phyloP scores from a whole-genome alignment of 2,888 invertebrate species.

The Lutraria lutraria region DNA sequence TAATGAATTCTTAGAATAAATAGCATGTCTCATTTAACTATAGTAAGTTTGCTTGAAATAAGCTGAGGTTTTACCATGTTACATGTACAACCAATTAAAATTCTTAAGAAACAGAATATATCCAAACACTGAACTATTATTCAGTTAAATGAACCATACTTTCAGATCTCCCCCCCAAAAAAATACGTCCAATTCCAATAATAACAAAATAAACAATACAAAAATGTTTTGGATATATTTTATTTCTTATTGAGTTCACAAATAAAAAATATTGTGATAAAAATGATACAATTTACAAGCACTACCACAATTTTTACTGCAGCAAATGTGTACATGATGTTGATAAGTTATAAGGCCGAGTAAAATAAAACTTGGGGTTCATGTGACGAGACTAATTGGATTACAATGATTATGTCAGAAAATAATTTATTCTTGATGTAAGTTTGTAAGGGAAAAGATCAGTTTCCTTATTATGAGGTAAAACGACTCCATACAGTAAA shows the following conservation, averaged over 20 bases:
- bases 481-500: no score
- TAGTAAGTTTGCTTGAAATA: no score
- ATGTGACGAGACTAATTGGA: no score
- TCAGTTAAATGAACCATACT: slow-evolving; percentile 27
- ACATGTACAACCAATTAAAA: neutral
- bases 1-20: no score
- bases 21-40: no score
- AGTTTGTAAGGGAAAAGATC: no score
- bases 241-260: slow-evolving; percentile 30
- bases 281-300: neutral
- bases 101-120: slow-evolving; percentile 12
- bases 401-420: no score
- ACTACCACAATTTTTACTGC: neutral
- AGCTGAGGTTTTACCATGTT: no score
- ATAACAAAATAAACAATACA: slow-evolving; percentile 6
- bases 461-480: no score
- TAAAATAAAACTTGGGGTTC: no score
- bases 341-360: neutral
- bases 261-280: neutral
- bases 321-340: neutral
- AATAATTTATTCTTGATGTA: no score
- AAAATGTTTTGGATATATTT: slow-evolving; percentile 46
- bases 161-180: neutral
- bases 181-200: slow-evolving; percentile 1
- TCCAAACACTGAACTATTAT: neutral